Evolutionary conservation across 2,113 vertebrate genomes (phyloP).

Genomic region (Mustela lutreola): DNA sequence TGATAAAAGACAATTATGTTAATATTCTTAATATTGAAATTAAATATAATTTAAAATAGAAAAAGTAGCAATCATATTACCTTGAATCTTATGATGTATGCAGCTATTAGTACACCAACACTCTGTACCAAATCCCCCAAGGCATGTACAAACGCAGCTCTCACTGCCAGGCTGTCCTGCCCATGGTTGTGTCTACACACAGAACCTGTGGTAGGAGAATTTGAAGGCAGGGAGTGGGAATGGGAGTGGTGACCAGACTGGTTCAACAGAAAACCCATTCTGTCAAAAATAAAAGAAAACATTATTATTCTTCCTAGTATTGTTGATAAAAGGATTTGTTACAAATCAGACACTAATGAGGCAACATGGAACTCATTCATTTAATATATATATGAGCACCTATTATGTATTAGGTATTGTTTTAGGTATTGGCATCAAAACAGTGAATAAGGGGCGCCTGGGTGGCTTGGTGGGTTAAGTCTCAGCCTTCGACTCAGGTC

Average conservation of each 20-base stretch:
- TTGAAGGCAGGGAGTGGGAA: slow-evolving; percentile 83
- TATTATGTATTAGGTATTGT: not conserved
- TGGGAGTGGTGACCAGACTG: slow-evolving; percentile 96
- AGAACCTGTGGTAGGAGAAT: slow-evolving; percentile 67
- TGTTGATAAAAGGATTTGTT: slow-evolving; percentile 48
- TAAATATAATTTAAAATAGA: slow-evolving; percentile 33
- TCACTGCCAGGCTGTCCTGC: slow-evolving; percentile 93
- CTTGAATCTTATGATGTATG: slow-evolving; percentile 98
- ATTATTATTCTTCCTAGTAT: slow-evolving; percentile 49
- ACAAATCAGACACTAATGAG: slow-evolving; percentile 32
- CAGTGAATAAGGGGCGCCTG: not conserved
- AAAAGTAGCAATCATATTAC: slow-evolving; percentile 82
- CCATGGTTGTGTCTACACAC: slow-evolving; percentile 80
- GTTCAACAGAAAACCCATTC: slow-evolving; percentile 98
- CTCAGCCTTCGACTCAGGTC: no score
- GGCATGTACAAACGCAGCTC: slow-evolving; percentile 97
- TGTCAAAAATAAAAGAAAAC: slow-evolving; percentile 83
- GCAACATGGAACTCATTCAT: slow-evolving; percentile 24
- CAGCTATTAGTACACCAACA: slow-evolving; percentile 96
- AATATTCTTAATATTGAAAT: slow-evolving; percentile 8
- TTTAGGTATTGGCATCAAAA: not conserved
- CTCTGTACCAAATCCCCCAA: slow-evolving; percentile 97
- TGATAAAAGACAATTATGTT: slow-evolving; percentile 46
- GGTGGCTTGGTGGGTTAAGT: no score
- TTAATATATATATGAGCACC: not conserved